Percentiles rank a stretch among this genome's conserved stretches.
Evolutionary conservation across 2,113 vertebrate genomes (phyloP).

Genomic region (Taurulus bubalis): DNA sequence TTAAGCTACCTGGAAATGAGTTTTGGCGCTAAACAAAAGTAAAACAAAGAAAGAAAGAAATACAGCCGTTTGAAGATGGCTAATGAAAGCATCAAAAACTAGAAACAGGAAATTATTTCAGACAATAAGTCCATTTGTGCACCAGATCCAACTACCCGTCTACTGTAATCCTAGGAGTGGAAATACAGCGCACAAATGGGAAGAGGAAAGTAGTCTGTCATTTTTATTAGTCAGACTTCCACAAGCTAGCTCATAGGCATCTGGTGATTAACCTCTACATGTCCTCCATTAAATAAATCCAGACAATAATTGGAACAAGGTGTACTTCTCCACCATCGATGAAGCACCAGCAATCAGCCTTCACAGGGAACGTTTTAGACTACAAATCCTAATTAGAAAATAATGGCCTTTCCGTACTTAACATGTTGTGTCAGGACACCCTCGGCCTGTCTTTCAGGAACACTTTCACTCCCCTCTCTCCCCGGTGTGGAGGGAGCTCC

Average conservation of each 20-base stretch:
- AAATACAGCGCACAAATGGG: conserved; percentile 4
- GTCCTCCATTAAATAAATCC: conserved; percentile 72
- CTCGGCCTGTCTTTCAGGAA: conserved; percentile 7
- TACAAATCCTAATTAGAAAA: conserved; percentile 66
- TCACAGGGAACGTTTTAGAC: conserved; percentile 38
- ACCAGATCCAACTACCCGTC: neutral
- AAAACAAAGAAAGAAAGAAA: neutral
- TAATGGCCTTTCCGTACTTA: conserved; percentile 50
- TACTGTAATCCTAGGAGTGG: conserved; percentile 12
- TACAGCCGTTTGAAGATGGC: conserved; percentile 29
- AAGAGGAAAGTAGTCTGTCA: conserved; percentile 32
- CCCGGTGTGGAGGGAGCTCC: conserved; percentile 9
- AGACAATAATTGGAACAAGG: conserved; percentile 71
- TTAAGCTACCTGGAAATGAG: conserved; percentile 15
- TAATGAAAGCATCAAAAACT: conserved; percentile 21
- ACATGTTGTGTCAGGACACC: conserved; percentile 36
- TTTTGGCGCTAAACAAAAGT: conserved; percentile 23
- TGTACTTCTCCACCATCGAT: conserved; percentile 58
- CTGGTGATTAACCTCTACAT: conserved; percentile 74
- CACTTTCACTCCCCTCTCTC: neutral
- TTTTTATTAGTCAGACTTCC: conserved; percentile 64
- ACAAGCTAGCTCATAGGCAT: conserved; percentile 55
- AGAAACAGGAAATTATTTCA: neutral
- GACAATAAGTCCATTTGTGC: neutral
- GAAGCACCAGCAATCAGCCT: conserved; percentile 50